These are phyloP conservation scores for Arrhamphus sclerolepis DNA, from an alignment of 2,797 vertebrate genomes.

Conservation along the genomic window DNA sequence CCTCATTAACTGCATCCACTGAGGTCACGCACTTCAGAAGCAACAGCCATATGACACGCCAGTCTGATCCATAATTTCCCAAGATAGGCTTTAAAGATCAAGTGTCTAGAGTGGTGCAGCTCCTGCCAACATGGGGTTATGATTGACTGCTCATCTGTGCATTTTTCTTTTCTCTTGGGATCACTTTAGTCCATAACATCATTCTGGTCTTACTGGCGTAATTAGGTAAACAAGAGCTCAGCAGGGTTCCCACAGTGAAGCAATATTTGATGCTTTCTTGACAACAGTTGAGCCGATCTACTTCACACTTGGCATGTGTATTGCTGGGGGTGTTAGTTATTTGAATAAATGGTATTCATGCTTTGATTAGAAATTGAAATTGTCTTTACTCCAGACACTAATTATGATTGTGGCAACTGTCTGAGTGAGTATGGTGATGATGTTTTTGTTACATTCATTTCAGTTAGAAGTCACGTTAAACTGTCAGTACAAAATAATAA, in stretches of 20 bases:
- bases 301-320: background rate
- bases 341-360: too few relatives aligned
- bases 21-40: conserved; percentile 42
- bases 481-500: too few relatives aligned
- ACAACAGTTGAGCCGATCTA: background rate
- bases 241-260: background rate
- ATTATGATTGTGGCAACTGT: too few relatives aligned
- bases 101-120: conserved; percentile 23
- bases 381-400: too few relatives aligned
- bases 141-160: conserved; percentile 30
- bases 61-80: conserved; percentile 53
- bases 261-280: background rate
- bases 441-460: too few relatives aligned
- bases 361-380: too few relatives aligned
- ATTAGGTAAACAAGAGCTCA: conserved; percentile 27
- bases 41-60: conserved; percentile 40
- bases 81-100: conserved; percentile 35
- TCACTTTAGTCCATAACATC: conserved; percentile 33
- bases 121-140: conserved; percentile 15
- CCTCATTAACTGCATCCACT: conserved; percentile 57
- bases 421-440: too few relatives aligned
- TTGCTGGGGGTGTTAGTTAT: background rate
- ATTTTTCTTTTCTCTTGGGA: conserved; percentile 33
- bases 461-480: too few relatives aligned
- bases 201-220: conserved; percentile 28